A percentile compares a stretch with the other conserved stretches of the same genome.
These are phyloP conservation scores for Ambastaia sidthimunki DNA, from an alignment of 2,797 vertebrate genomes.

Conservation along the genomic window DNA sequence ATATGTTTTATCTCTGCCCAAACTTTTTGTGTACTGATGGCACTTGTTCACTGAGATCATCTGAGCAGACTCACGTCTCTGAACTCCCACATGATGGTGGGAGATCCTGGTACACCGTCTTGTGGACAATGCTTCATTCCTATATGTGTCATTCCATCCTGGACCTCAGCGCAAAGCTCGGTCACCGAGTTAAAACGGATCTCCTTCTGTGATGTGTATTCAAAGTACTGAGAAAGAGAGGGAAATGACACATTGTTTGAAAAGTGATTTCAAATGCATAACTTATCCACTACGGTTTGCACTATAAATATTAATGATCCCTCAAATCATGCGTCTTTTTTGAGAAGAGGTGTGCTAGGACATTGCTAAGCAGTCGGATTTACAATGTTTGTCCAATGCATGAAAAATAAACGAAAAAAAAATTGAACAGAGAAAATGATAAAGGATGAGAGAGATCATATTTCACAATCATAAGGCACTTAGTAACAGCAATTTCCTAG, in stretches of 20 bases:
- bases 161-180: constrained; percentile 91
- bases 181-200: constrained; percentile 97
- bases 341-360: constrained; percentile 64
- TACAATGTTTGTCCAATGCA: not conserved
- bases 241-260: constrained; percentile 12
- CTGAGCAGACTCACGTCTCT: constrained; percentile 73
- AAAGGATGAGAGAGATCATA: not conserved
- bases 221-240: constrained; percentile 82
- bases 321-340: too few relatives aligned
- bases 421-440: too few relatives aligned
- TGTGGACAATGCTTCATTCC: constrained; percentile 90
- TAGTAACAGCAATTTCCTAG: not conserved
- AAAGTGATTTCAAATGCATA: not conserved
- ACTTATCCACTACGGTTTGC: too few relatives aligned
- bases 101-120: constrained; percentile 77
- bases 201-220: constrained; percentile 91
- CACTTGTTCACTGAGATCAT: not conserved
- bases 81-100: constrained; percentile 88
- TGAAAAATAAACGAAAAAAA: not conserved
- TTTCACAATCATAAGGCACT: not conserved
- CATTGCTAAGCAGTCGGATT: constrained; percentile 1
- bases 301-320: too few relatives aligned
- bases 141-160: constrained; percentile 78
- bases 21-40: constrained; percentile 45
- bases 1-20: not conserved